These are phyloP conservation scores for Dinocampus coccinellae DNA, from an alignment of 2,888 invertebrate genomes.

Conservation along the genomic window DNA sequence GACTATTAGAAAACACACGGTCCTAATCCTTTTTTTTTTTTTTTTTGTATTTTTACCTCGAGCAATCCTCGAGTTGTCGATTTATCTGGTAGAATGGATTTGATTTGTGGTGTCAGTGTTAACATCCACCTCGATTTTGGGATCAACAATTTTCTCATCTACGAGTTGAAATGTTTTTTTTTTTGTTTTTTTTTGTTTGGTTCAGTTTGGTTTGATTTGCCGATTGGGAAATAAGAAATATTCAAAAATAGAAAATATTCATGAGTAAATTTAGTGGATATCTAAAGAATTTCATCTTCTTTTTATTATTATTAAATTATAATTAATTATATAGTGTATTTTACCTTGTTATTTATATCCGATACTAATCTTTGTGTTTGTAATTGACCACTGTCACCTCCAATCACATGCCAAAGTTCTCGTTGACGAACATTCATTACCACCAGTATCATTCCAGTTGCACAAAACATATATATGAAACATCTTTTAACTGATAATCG, in stretches of 20 bases:
- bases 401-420: constrained; percentile 65
- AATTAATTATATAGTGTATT: constrained; percentile 1
- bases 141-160: constrained; percentile 58
- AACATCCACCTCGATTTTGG: constrained; percentile 52
- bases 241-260: too few relatives aligned
- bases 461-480: constrained; percentile 72
- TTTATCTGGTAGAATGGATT: constrained; percentile 54
- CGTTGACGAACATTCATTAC: constrained; percentile 71
- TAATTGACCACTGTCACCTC: constrained; percentile 56
- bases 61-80: constrained; percentile 54
- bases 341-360: constrained; percentile 56
- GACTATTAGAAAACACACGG: constrained; percentile 1
- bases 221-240: too few relatives aligned
- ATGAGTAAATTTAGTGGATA: too few relatives aligned
- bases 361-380: constrained; percentile 46
- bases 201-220: too few relatives aligned
- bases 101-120: constrained; percentile 53
- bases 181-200: constrained; percentile 17
- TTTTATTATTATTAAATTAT: not conserved
- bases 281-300: too few relatives aligned
- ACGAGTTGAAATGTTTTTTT: constrained; percentile 49
- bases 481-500: constrained; percentile 74
- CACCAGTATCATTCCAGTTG: constrained; percentile 72
- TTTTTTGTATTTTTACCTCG: too few relatives aligned
- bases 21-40: not conserved